These are phyloP conservation scores for Hyperoodon ampullatus DNA, from an alignment of 2,113 vertebrate genomes.

Conservation along the genomic window DNA sequence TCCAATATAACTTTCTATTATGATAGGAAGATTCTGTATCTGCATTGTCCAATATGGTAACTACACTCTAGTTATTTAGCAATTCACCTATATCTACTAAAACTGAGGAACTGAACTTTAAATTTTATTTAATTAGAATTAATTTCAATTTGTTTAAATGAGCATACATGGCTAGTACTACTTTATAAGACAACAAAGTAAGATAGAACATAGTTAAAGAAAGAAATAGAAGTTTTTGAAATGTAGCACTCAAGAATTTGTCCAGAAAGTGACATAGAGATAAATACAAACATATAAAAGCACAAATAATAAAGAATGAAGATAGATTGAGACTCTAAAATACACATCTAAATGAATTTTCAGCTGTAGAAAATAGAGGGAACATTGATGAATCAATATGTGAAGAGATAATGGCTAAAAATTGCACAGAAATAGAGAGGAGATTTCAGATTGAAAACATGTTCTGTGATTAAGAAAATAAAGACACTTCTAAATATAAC, in stretches of 20 bases:
- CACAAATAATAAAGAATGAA: not conserved
- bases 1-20: not conserved
- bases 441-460: slow-evolving; percentile 14
- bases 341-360: not conserved
- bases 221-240: not conserved
- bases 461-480: not conserved
- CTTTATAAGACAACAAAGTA: not conserved
- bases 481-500: not conserved
- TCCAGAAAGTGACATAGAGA: not conserved
- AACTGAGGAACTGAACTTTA: not conserved
- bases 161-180: not conserved
- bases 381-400: not conserved
- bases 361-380: not conserved
- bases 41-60: not conserved
- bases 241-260: not conserved
- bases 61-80: not conserved
- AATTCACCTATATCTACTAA: not conserved
- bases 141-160: not conserved
- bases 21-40: not conserved
- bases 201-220: not conserved
- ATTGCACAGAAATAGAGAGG: not conserved
- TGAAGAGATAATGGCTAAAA: not conserved
- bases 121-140: slow-evolving; percentile 2
- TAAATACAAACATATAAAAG: not conserved
- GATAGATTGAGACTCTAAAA: not conserved